Evolutionary conservation across 2,113 vertebrate genomes (phyloP).

Genomic region (Mastomys natalensis): DNA sequence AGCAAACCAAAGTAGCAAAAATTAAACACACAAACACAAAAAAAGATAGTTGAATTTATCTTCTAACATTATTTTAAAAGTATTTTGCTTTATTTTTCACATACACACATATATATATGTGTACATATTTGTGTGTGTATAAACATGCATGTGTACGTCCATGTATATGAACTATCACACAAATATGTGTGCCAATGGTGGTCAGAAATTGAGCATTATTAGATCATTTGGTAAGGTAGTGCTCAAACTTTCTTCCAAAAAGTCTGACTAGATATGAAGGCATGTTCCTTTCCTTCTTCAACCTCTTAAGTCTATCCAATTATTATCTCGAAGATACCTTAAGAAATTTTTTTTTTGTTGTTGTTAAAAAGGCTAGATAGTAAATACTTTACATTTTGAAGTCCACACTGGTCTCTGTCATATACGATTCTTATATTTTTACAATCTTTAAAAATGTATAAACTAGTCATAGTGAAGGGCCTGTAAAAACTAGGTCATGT

Average conservation of each 20-base stretch:
- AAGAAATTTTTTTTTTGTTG: neutral
- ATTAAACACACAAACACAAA: neutral
- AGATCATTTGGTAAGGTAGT: neutral
- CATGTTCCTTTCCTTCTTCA: neutral
- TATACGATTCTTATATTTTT: neutral
- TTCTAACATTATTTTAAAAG: neutral
- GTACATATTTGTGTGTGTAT: neutral
- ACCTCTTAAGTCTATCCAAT: neutral
- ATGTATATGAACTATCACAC: neutral
- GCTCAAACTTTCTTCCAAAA: neutral
- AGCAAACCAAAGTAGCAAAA: neutral
- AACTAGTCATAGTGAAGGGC: neutral
- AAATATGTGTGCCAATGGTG: neutral
- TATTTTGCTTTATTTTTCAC: neutral
- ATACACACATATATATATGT: too few relatives aligned
- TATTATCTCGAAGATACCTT: neutral
- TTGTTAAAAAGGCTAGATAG: neutral
- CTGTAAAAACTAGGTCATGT: neutral
- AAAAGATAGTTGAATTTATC: neutral
- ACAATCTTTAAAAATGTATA: neutral
- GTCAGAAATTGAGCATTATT: neutral
- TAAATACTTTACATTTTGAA: neutral
- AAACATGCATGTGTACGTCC: accelerated
- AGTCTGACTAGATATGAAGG: neutral
- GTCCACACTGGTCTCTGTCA: neutral